Percentiles rank a stretch among this genome's conserved stretches.
Evolutionary conservation across 2,888 invertebrate genomes (phyloP).

Genomic region (Camptogramma bilineatum): DNA sequence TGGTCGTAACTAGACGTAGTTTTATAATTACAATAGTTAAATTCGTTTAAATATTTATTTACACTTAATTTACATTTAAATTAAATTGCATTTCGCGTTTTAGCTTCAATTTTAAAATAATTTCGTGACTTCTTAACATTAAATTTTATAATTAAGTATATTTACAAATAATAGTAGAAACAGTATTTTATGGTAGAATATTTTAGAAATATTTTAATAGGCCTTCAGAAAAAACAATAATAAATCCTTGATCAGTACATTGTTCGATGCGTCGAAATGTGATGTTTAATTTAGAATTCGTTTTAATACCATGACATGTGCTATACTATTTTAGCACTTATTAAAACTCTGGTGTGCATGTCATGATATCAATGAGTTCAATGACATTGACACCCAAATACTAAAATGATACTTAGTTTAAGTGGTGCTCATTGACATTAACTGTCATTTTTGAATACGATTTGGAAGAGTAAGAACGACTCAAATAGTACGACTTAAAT

Average conservation of each 20-base stretch:
- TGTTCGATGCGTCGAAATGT: too few species aligned
- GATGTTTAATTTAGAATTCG: too few species aligned
- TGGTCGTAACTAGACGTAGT: constrained; percentile 62
- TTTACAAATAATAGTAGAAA: constrained; percentile 50
- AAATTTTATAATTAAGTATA: constrained; percentile 37
- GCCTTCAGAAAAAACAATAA: background rate
- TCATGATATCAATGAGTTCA: too few species aligned
- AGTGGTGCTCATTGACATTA: too few species aligned
- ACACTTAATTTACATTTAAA: constrained; percentile 71
- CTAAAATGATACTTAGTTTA: too few species aligned
- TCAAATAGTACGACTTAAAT: too few species aligned
- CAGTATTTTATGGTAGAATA: background rate
- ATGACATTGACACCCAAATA: too few species aligned
- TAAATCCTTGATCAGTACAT: background rate
- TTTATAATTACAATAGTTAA: constrained; percentile 73
- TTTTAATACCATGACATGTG: too few species aligned
- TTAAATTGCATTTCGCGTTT: constrained; percentile 64
- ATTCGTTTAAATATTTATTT: constrained; percentile 84
- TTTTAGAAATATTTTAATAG: background rate
- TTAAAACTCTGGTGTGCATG: too few species aligned
- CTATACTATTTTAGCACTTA: too few species aligned
- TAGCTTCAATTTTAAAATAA: constrained; percentile 45
- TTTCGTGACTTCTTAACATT: constrained; percentile 35
- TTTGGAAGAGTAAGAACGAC: too few species aligned
- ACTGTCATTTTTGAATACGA: too few species aligned